Base-by-base conservation (phyloP, 2,888 invertebrate genomes). In the Eupithecia subumbrata region DNA sequence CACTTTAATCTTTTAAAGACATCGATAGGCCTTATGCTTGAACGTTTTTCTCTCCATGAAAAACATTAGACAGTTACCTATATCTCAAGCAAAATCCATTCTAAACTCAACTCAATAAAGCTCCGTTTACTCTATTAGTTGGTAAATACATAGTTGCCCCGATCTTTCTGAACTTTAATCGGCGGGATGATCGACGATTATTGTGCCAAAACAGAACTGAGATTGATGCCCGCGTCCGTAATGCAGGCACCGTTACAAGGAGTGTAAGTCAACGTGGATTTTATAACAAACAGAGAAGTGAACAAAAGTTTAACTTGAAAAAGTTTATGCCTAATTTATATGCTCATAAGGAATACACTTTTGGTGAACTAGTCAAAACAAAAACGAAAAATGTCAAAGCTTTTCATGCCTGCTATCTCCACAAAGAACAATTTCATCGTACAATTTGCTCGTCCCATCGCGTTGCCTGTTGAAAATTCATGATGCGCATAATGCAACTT, bases 401-500 rank as follows among this genome's bases (percentile, higher is more conserved):
- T 68, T 43, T 68, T 68, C 5, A 68, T 68, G 68, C 25, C 40
- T 71, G 71, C 71, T 43, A 77, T 66, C 69, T 71, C 70, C 30
- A 64, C 45, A 67, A 74, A 67, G 69, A 69, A 72, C 67, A 68
- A 68, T 75, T 64, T 73, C 73, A 52, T 76, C 70, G 34, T 67
- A 60, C 48, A 72, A 74, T 69, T 73, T 68, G 68, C 63, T 45
- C 43, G 43, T 70, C 76, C 66, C 45, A 45, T 16, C 18, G 34
- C 43, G 72, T 25, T 52, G 60, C 71, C 69, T 74, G 77, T 76
- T 76, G 72, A 76, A 71, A 78, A 76, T 75, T 73, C 74, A 67
- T 74, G 76, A 72, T 48, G 67, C 74, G 60, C 74, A 73, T 75
- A 75, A 77, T 77, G 77, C 82, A 82, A 82, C 82, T 83, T 86